Percentiles rank a stretch among this genome's conserved stretches.
phyloP scores from a whole-genome alignment of 2,113 vertebrate genomes.

The Tetrax tetrax region DNA sequence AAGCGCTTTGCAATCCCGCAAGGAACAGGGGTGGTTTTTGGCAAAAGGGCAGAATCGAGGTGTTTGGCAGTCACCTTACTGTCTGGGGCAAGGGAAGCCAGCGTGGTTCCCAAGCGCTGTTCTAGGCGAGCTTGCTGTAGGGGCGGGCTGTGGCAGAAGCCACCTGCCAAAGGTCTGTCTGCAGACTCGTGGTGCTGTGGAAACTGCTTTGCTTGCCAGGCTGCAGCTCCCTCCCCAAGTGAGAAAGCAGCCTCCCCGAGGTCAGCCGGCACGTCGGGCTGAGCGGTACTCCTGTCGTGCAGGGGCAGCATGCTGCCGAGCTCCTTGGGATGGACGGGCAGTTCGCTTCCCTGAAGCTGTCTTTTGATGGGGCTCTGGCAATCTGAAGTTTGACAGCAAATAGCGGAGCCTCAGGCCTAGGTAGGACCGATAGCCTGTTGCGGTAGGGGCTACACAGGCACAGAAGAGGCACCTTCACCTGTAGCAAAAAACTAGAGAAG shows the following conservation, averaged over 20 bases:
- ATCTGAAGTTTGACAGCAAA: not conserved
- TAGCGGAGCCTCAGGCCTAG: not conserved
- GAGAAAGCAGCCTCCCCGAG: not conserved
- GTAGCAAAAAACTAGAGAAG: not conserved
- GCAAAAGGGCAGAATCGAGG: not conserved
- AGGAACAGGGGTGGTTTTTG: not conserved
- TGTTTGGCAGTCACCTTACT: not conserved
- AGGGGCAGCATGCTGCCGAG: not conserved
- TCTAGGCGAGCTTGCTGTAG: not conserved
- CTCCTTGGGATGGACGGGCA: not conserved
- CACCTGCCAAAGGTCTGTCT: not conserved
- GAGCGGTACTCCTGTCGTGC: not conserved
- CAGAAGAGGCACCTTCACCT: not conserved
- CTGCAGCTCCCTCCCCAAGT: not conserved
- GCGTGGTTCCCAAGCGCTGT: fast-evolving
- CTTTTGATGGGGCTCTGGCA: not conserved
- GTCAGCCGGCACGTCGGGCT: fast-evolving
- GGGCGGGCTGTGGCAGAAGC: not conserved
- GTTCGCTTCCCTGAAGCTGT: not conserved
- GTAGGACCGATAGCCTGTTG: not conserved
- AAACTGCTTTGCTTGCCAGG: not conserved
- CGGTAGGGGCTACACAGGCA: fast-evolving
- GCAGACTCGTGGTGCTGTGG: not conserved
- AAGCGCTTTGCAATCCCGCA: not conserved
- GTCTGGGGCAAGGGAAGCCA: not conserved